Base-by-base conservation (phyloP, 2,888 invertebrate species). In the Arrhopalites spinosus region DNA sequence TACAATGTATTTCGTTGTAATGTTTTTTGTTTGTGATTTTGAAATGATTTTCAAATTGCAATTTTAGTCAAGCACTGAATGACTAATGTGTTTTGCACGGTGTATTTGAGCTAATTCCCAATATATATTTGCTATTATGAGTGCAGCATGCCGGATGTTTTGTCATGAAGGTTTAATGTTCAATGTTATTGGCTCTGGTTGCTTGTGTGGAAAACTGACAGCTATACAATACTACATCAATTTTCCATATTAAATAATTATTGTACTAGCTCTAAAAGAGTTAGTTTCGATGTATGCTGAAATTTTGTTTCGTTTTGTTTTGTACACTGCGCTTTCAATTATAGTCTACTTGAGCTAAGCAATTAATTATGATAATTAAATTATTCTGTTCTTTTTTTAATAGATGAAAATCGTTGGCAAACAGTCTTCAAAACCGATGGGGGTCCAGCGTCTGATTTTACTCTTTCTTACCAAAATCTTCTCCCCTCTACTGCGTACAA, bases 401-500 rank as follows among this genome's bases (percentile, higher is more conserved):
- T 87, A 94, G 95, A 94, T 86, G 95, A 95, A 84, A 91, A 90
- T 30, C 89, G 93, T 80, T 96, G 96, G 96, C 93, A 93, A 84
- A 94, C 93, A 0, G 91, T 95, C 69, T 90, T 91, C 36, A 90
- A 91, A 84, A 93, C 94, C n/a, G 92, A 90, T 82, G 93, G 92
- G 84, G 95, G 96, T 15, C 91, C 92, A 50, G 87, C 94, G 59
- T 91, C 92, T 82, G 94, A 94, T 78, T 96, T 93, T 84, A 92
- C 93, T 5, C 90, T 98, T 81, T 94, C 94, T 43, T 96, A 95
- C 86, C 94, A 95, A 85, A 95, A 94, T 84, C 88, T 98, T 73
- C 88, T 95, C 78, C 96, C 97, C 1, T 94, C 96, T 2, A 96
- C 95, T 0, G 92, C 92, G 1, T 98, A 98, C 86, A 91, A 92